A percentile compares a stretch with the other conserved stretches of the same genome.
Evolutionary conservation across 2,888 invertebrate species (phyloP).

Genomic region (Lepidocyrtoides sp.): DNA sequence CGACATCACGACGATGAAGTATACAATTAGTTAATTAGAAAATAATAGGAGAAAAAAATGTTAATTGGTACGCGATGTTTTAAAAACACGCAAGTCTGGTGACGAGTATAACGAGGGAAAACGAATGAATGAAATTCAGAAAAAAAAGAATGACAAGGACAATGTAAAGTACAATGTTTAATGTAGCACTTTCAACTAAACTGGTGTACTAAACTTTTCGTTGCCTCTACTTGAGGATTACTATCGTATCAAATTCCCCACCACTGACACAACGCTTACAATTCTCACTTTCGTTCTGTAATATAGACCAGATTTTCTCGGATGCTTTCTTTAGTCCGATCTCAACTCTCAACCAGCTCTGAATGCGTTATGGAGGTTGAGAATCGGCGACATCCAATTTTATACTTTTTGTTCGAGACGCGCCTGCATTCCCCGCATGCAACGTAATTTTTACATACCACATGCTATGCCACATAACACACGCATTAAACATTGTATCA

Average conservation of each 20-base stretch:
- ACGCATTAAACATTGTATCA: not conserved
- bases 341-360: slow-evolving; percentile 59
- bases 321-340: slow-evolving; percentile 24
- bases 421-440: slow-evolving; percentile 76
- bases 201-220: slow-evolving; percentile 1
- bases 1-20: slow-evolving; percentile 44
- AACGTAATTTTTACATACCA: slow-evolving; percentile 41
- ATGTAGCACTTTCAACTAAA: slow-evolving; percentile 62
- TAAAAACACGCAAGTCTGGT: slow-evolving; percentile 19
- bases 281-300: slow-evolving; percentile 44
- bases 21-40: slow-evolving; percentile 42
- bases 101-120: slow-evolving; percentile 41
- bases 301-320: not conserved
- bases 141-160: slow-evolving; percentile 74
- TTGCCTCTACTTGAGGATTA: slow-evolving; percentile 5
- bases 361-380: slow-evolving; percentile 69
- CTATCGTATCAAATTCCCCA: slow-evolving; percentile 67
- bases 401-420: slow-evolving; percentile 76
- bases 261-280: slow-evolving; percentile 28
- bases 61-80: slow-evolving; percentile 40
- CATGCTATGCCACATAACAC: slow-evolving; percentile 1
- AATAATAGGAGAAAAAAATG: slow-evolving; percentile 22
- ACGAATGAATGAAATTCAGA: slow-evolving; percentile 65
- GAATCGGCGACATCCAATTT: slow-evolving; percentile 72
- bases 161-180: slow-evolving; percentile 39